phyloP scores from a whole-genome alignment of 1,140 invertebrate species.

The Cherax quadricarinatus region DNA sequence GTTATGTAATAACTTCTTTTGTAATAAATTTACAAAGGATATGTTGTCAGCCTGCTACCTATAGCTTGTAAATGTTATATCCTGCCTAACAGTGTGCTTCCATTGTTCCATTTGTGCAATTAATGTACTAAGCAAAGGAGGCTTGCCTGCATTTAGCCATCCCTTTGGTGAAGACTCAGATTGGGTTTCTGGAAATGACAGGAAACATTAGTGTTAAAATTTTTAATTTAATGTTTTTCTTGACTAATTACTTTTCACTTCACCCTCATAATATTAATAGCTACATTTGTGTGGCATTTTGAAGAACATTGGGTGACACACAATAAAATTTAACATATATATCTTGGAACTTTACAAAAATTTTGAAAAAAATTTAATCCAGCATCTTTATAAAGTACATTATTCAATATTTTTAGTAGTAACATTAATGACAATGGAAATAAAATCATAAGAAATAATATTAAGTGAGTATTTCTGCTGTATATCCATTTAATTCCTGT shows the following conservation, averaged over 20 bases:
- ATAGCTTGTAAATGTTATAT: not conserved
- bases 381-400: too few relatives aligned
- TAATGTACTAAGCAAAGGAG: slow-evolving; percentile 3
- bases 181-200: slow-evolving; percentile 1
- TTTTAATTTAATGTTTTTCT: not conserved
- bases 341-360: too few relatives aligned
- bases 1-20: not conserved
- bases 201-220: not conserved
- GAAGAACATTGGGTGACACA: too few relatives aligned
- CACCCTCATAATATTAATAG: too few relatives aligned
- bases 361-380: too few relatives aligned
- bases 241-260: not conserved
- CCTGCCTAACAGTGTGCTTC: slow-evolving; percentile 4
- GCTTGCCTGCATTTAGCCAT: slow-evolving; percentile 16
- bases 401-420: not conserved
- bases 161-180: slow-evolving; percentile 10
- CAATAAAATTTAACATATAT: too few relatives aligned
- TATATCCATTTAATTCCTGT: too few relatives aligned
- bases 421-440: too few relatives aligned
- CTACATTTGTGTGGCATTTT: too few relatives aligned
- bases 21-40: not conserved
- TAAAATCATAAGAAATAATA: too few relatives aligned
- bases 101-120: not conserved
- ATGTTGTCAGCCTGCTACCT: not conserved
- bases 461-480: too few relatives aligned